Conservation (phyloP, 2,888 invertebrate genomes). For the Oligia strigilis region DNA sequence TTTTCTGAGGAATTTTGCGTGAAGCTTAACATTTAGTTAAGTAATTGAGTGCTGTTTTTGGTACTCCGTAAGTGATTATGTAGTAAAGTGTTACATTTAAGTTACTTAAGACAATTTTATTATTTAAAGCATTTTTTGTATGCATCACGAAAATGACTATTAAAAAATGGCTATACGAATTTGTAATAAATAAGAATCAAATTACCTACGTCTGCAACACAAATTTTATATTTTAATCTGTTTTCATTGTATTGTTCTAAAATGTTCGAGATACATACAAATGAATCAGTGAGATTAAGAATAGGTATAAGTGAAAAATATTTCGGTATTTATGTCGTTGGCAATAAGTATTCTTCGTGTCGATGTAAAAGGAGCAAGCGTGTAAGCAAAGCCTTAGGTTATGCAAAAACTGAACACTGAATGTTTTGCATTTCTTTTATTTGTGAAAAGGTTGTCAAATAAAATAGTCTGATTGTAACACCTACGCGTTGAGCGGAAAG, state of each 20-base stretch:
- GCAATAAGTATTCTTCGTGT: background rate
- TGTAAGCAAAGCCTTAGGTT: conserved; percentile 3
- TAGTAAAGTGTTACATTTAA: background rate
- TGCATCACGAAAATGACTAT: background rate
- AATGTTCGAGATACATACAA: too few species aligned
- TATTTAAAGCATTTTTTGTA: background rate
- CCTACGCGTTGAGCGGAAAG: conserved; percentile 36
- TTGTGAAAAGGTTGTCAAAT: conserved; percentile 53
- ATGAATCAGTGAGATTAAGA: too few species aligned
- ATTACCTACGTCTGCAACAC: too few species aligned
- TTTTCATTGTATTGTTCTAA: too few species aligned
- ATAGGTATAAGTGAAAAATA: background rate
- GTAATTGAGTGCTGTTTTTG: conserved; percentile 18
- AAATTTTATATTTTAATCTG: too few species aligned
- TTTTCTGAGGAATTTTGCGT: background rate
- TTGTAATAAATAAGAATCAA: too few species aligned
- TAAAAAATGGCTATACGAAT: background rate
- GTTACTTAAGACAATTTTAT: background rate
- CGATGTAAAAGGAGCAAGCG: background rate
- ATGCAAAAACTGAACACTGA: conserved; percentile 19
- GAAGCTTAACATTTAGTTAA: background rate
- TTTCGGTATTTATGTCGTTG: background rate
- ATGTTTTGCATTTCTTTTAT: conserved; percentile 34
- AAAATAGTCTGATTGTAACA: conserved; percentile 51
- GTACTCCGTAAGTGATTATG: background rate